phyloP scores from a whole-genome alignment of 2,888 invertebrate genomes.

The Phytoseiulus persimilis region DNA sequence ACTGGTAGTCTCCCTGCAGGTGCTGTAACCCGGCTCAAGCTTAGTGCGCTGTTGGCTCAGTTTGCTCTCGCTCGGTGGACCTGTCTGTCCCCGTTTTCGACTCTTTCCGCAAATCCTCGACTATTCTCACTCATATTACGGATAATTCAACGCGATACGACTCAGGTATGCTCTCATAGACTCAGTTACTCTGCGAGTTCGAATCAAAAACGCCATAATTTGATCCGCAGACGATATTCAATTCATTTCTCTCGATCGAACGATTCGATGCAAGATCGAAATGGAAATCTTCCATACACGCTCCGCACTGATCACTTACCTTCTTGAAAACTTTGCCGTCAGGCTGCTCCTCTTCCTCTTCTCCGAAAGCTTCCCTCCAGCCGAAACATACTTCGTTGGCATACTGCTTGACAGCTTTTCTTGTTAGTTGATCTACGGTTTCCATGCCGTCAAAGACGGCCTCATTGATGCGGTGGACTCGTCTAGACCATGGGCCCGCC shows the following conservation, averaged over 20 bases:
- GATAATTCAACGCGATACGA: too few relatives aligned
- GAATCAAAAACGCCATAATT: too few relatives aligned
- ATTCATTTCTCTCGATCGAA: too few relatives aligned
- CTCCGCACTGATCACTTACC: conserved; percentile 54
- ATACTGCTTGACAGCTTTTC: conserved; percentile 67
- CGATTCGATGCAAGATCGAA: too few relatives aligned
- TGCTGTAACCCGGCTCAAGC: conserved; percentile 57
- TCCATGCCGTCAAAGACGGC: conserved; percentile 40
- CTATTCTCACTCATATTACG: too few relatives aligned
- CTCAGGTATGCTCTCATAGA: too few relatives aligned
- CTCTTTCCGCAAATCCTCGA: too few relatives aligned
- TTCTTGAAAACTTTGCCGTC: conserved; percentile 94
- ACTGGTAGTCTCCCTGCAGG: conserved; percentile 81
- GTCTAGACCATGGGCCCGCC: conserved; percentile 21
- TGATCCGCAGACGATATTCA: too few relatives aligned
- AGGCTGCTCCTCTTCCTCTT: conserved; percentile 86
- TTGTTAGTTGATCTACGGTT: conserved; percentile 61
- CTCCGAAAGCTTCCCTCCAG: conserved; percentile 77
- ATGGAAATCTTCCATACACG: too few relatives aligned
- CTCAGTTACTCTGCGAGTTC: too few relatives aligned
- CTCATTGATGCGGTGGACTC: conserved; percentile 34
- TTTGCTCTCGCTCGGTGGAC: too few relatives aligned
- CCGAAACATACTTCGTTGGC: conserved; percentile 70
- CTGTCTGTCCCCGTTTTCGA: too few relatives aligned
- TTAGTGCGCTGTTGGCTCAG: neutral